phyloP scores from a whole-genome alignment of 23 tunicate genomes.

The Clavelina lepadiformis region DNA sequence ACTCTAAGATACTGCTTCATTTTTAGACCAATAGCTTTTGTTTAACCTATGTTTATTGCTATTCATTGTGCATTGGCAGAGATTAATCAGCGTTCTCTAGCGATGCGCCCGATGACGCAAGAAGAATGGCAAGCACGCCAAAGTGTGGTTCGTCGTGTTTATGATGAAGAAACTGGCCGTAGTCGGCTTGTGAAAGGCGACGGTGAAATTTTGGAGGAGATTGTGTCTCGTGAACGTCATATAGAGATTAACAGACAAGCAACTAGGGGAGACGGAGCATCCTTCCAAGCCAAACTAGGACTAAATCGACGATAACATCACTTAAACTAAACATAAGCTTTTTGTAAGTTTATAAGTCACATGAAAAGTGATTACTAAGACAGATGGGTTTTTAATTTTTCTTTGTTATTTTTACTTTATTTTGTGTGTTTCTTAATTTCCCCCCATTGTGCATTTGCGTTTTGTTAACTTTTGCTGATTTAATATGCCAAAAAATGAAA shows the following conservation, averaged over 20 bases:
- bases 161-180: conserved; percentile 74
- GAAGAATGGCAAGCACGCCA: conserved; percentile 64
- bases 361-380: too few species aligned
- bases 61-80: conserved; percentile 2
- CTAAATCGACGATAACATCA: conserved; percentile 9
- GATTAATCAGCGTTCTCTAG: conserved; percentile 21
- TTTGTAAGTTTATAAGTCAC: too few species aligned
- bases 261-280: conserved; percentile 54
- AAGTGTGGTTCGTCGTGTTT: conserved; percentile 58
- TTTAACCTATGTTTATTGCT: neutral
- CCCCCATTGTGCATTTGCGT: too few species aligned
- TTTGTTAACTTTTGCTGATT: too few species aligned
- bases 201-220: conserved; percentile 80
- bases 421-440: too few species aligned
- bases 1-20: neutral
- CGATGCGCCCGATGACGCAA: conserved; percentile 86
- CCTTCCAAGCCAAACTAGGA: conserved; percentile 46
- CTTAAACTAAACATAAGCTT: too few species aligned
- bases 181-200: conserved; percentile 74
- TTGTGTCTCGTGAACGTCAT: conserved; percentile 67
- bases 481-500: too few species aligned
- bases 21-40: neutral
- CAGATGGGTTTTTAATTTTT: too few species aligned
- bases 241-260: conserved; percentile 58
- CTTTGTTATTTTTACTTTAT: too few species aligned